A percentile compares a stretch with the other conserved stretches of the same genome.
Evolutionary conservation across 2,888 invertebrate species (phyloP).

Genomic region (Drosophila trichaetosa): DNA sequence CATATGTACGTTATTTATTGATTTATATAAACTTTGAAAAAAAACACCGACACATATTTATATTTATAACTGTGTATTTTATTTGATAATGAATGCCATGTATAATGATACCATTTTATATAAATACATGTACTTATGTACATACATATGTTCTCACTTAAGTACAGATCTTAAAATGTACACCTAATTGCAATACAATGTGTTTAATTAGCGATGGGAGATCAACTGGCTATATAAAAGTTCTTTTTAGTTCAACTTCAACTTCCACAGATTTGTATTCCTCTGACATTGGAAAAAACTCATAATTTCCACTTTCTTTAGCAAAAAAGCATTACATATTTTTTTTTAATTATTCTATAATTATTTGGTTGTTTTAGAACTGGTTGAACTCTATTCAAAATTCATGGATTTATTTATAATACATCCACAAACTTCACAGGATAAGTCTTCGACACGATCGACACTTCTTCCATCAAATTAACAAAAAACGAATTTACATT

Average conservation of each 20-base stretch:
- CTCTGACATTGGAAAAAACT: not conserved
- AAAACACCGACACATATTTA: constrained; percentile 1
- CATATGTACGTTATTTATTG: constrained; percentile 15
- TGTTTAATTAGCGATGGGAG: constrained; percentile 18
- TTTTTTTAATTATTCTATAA: not conserved
- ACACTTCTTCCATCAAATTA: not conserved
- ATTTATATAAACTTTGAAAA: constrained; percentile 12
- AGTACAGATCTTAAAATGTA: constrained; percentile 24
- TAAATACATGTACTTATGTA: constrained; percentile 25
- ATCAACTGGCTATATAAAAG: not conserved
- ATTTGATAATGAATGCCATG: constrained; percentile 33
- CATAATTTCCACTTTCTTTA: not conserved
- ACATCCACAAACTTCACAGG: not conserved
- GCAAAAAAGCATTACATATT: not conserved
- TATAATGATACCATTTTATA: constrained; percentile 23
- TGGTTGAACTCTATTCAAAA: not conserved
- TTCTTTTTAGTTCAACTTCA: not conserved
- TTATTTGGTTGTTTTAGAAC: not conserved
- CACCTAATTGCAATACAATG: constrained; percentile 18
- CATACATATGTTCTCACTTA: not conserved
- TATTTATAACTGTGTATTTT: constrained; percentile 23
- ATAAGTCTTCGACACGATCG: too few relatives aligned
- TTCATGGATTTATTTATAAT: not conserved
- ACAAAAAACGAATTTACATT: not conserved
- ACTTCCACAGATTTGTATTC: not conserved